Evolutionary conservation across 1,140 invertebrate genomes (phyloP), one percentile per base, ranked within the genome.

Genomic region (Carposina sasakii): DNA sequence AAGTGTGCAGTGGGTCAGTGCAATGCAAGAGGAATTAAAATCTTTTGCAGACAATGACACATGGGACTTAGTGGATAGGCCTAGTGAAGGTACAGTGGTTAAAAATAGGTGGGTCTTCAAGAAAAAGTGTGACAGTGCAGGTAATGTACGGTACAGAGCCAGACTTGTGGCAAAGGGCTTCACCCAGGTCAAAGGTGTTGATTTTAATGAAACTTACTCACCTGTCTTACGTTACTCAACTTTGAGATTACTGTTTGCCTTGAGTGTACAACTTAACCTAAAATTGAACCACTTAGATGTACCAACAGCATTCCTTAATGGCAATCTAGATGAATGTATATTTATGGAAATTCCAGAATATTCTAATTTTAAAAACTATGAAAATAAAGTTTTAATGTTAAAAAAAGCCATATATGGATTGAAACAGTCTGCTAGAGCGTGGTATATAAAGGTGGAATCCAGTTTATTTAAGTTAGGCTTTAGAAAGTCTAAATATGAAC

Each of bases 101-200:
- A 39, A 57, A 12, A 60, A 55, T 21, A 81, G 63, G 42, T 85
- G 75, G 76, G 63, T 87, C 1, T 85, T 67, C 20, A 70, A 72
- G 12, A 54, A 56, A 44, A 47, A 28, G 2, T 30, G 51, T 48
- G 48, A 34, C 2, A 33, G 34, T 17, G 52, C 40, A 33, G 19
- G 24, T 8, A 17, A 47, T 10, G 22, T 20, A 6, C 21, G 42
- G 10, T 54, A 44, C 26, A 55, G 50, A 46, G 47, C 52, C 20
- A 45, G 52, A 46, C 47, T 55, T 13, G 52, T 55, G 2, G 40
- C 48, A 8, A 56, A 51, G 39, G 53, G 37, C 2, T 55, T 15
- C 46, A 43, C 42, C 34, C 53, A 49, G 28, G 47, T 9, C 34
- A 60, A 54, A 37, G 56, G 56, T 15, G 52, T 15, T 28, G 57